Conservation (phyloP, 2,113 vertebrate species). For the Oostethus manadensis region DNA sequence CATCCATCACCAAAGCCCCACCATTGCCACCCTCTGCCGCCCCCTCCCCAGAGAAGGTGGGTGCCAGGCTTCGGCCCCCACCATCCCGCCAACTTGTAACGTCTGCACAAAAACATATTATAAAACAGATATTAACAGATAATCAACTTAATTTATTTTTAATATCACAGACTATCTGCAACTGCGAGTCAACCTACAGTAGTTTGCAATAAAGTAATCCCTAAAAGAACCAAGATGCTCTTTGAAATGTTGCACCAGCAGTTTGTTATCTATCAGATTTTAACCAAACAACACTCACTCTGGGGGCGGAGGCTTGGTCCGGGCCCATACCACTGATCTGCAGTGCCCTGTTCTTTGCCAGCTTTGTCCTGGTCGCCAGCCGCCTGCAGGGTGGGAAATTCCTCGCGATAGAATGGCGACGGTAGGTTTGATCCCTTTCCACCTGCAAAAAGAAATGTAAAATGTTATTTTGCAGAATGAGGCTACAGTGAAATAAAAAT, state of each 20-base stretch:
- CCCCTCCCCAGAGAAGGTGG: slow-evolving; percentile 76
- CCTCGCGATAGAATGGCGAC: slow-evolving; percentile 97
- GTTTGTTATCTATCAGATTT: too few species aligned
- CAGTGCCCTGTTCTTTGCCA: slow-evolving; percentile 93
- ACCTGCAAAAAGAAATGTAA: slow-evolving; percentile 66
- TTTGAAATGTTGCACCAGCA: too few species aligned
- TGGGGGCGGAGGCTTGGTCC: slow-evolving; percentile 98
- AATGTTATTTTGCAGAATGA: not conserved
- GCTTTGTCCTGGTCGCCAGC: slow-evolving; percentile 95
- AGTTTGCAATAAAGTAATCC: too few species aligned
- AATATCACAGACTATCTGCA: too few species aligned
- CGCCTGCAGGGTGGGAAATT: slow-evolving; percentile 98
- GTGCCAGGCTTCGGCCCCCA: slow-evolving; percentile 81
- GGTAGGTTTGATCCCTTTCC: slow-evolving; percentile 96
- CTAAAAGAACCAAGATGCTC: too few species aligned
- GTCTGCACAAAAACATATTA: slow-evolving; percentile 71
- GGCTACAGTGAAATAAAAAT: not conserved
- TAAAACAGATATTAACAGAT: too few species aligned
- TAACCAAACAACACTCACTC: slow-evolving; percentile 68
- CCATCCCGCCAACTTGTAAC: slow-evolving; percentile 91
- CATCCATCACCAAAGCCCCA: slow-evolving; percentile 72
- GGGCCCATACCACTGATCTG: slow-evolving; percentile 95
- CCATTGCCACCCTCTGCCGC: slow-evolving; percentile 71
- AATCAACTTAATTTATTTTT: too few species aligned
- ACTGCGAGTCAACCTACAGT: too few species aligned